phyloP scores from a whole-genome alignment of 53 echinoderm and acorn worm genomes.

The Hippasteria phrygiana region DNA sequence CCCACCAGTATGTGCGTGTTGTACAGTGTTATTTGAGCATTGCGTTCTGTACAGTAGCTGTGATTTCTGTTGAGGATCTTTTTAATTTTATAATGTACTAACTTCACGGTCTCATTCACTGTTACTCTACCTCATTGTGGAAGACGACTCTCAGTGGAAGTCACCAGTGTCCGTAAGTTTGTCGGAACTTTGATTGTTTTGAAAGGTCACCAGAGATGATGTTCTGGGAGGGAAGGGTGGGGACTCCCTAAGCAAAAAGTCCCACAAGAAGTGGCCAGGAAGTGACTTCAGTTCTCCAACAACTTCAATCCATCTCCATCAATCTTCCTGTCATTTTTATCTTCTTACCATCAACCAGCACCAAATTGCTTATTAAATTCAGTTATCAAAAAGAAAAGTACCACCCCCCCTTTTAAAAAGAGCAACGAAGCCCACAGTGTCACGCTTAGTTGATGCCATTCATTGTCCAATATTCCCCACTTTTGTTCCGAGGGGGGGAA shows the following conservation, averaged over 20 bases:
- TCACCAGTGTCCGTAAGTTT: background rate
- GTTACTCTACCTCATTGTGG: no score
- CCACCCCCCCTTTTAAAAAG: background rate
- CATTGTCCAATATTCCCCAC: background rate
- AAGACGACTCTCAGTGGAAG: background rate
- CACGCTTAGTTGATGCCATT: constrained; percentile 40
- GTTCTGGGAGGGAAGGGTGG: background rate
- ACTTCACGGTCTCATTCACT: no score
- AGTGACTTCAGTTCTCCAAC: background rate
- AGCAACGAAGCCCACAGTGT: background rate
- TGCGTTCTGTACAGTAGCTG: background rate
- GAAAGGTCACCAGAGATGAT: background rate
- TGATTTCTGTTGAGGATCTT: background rate
- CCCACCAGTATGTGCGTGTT: background rate
- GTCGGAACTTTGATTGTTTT: background rate
- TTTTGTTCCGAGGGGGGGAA: background rate
- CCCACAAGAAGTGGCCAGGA: constrained; percentile 8
- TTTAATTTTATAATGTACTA: background rate
- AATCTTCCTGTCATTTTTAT: constrained; percentile 36
- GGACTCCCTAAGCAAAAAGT: background rate
- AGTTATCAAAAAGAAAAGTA: background rate
- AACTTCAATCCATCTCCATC: background rate
- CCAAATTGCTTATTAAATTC: constrained; percentile 17
- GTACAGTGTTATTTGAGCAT: background rate
- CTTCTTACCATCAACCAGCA: background rate